Conservation (phyloP, 2,888 invertebrate species). For the Parnassius smintheus region DNA sequence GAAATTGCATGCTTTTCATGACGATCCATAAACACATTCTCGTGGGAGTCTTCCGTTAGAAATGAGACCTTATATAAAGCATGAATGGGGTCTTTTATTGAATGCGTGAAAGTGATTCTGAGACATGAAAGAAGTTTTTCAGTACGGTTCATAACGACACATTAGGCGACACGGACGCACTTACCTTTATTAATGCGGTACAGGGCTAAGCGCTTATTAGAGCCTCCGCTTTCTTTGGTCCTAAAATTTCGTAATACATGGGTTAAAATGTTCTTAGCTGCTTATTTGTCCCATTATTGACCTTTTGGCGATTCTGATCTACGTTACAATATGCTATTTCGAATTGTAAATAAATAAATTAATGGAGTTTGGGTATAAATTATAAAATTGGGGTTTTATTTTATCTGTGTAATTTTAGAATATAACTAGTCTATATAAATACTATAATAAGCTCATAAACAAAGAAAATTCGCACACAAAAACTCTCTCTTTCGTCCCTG, state of each 20-base stretch:
- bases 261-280: slow-evolving; percentile 46
- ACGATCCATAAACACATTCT: slow-evolving; percentile 57
- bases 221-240: slow-evolving; percentile 21
- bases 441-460: no score
- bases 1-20: slow-evolving; percentile 61
- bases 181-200: slow-evolving; percentile 77
- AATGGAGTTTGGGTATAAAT: no score
- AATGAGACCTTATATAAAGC: slow-evolving; percentile 41
- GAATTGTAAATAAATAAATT: no score
- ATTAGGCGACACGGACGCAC: slow-evolving; percentile 71
- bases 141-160: slow-evolving; percentile 73
- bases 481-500: no score
- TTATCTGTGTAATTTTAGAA: no score
- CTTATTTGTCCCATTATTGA: slow-evolving; percentile 35
- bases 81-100: slow-evolving; percentile 40
- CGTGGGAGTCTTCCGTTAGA: slow-evolving; percentile 29
- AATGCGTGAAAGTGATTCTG: slow-evolving; percentile 37
- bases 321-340: no score
- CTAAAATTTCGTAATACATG: slow-evolving; percentile 32
- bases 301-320: no score
- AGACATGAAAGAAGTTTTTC: slow-evolving; percentile 68
- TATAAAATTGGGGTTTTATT: no score
- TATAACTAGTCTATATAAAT: no score
- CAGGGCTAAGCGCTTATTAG: slow-evolving; percentile 61
- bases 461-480: no score